Conservation (phyloP, 2,888 invertebrate species). For the Caenorhabditis sp. region DNA sequence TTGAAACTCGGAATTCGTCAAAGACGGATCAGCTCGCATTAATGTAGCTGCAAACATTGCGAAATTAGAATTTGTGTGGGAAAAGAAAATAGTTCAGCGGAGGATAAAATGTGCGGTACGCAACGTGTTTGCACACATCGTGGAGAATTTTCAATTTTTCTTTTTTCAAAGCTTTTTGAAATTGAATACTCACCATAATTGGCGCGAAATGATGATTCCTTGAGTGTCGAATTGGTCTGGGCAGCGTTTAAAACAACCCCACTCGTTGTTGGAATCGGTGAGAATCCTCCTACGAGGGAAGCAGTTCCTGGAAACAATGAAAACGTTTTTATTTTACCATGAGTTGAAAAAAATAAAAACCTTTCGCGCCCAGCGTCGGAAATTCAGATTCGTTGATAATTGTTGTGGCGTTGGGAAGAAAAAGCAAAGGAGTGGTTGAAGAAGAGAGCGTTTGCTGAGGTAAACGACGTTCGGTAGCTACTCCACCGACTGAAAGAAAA, state of each 20-base stretch:
- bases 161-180: not conserved
- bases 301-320: constrained; percentile 41
- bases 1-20: constrained; percentile 72
- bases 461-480: constrained; percentile 52
- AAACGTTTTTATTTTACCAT: not conserved
- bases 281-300: constrained; percentile 54
- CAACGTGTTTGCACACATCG: not conserved
- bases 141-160: not conserved
- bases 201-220: constrained; percentile 35
- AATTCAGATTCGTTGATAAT: constrained; percentile 67
- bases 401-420: constrained; percentile 43
- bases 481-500: constrained; percentile 44
- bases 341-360: constrained; percentile 18
- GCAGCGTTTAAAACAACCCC: constrained; percentile 44
- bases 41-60: constrained; percentile 58
- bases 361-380: constrained; percentile 65
- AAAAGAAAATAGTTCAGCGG: not conserved
- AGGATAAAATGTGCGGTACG: not conserved
- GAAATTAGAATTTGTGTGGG: not conserved
- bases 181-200: constrained; percentile 51
- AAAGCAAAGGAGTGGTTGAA: constrained; percentile 17
- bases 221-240: constrained; percentile 48
- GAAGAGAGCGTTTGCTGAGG: constrained; percentile 18
- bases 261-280: constrained; percentile 59
- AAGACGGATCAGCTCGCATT: constrained; percentile 57